A percentile compares a stretch with the other conserved stretches of the same genome.
phyloP scores from a whole-genome alignment of 2,113 vertebrate genomes.

The Psilopsiagon aurifrons region DNA sequence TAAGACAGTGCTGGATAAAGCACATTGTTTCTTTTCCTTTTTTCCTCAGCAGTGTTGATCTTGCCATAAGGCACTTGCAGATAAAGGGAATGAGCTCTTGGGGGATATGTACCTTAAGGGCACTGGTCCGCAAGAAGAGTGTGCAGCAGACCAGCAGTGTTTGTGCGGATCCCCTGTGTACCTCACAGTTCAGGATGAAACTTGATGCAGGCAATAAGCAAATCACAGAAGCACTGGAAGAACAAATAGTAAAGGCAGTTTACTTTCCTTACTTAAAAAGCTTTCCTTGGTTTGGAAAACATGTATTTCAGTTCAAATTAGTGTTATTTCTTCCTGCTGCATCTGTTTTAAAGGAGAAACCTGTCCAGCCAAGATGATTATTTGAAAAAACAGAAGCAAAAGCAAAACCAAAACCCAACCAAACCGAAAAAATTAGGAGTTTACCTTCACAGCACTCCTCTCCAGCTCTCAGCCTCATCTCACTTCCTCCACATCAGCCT shows the following conservation, averaged over 20 bases:
- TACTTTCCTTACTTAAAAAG: neutral
- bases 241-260: neutral
- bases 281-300: neutral
- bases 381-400: neutral
- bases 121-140: fast-evolving
- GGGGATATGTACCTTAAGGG: neutral
- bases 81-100: neutral
- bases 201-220: neutral
- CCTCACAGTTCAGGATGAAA: neutral
- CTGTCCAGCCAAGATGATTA: neutral
- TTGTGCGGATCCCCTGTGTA: neutral
- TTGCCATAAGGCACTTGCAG: neutral
- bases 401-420: neutral
- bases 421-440: neutral
- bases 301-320: neutral
- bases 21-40: neutral
- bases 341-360: neutral
- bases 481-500: neutral
- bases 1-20: neutral
- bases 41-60: neutral
- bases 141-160: neutral
- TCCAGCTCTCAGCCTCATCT: neutral
- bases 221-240: neutral
- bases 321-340: neutral
- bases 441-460: neutral